Evolutionary conservation across 1,140 invertebrate species (phyloP).

Genomic region (Lasioglossum albipes): DNA sequence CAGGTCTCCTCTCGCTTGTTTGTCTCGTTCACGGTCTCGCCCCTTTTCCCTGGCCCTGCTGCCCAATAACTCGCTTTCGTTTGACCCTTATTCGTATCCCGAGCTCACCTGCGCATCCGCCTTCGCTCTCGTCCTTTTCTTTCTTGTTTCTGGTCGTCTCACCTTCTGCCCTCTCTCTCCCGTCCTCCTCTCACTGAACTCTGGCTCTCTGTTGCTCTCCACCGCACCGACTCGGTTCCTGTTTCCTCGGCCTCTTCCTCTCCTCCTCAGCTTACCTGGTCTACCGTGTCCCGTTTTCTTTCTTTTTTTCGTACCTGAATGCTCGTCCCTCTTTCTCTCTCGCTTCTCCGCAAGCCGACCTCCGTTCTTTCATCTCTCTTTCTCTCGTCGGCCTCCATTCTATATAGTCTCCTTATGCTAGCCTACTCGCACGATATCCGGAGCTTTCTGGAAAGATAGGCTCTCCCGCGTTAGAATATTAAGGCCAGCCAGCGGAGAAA

Average conservation of each 20-base stretch:
- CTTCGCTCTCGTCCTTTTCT: neutral
- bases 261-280: neutral
- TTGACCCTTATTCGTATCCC: neutral
- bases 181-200: neutral
- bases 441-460: neutral
- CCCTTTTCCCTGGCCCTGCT: neutral
- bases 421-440: neutral
- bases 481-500: neutral
- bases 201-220: neutral
- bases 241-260: neutral
- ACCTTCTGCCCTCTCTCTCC: neutral
- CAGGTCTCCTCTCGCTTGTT: neutral
- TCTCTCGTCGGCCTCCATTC: no score
- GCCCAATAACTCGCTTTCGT: neutral
- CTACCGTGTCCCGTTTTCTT: neutral
- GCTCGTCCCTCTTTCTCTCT: neutral
- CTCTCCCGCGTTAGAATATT: conserved; percentile 2
- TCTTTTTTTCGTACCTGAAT: neutral
- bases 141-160: neutral
- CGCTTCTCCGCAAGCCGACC: no score
- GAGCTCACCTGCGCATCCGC: neutral
- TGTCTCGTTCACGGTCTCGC: neutral
- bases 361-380: no score
- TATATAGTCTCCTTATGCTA: no score
- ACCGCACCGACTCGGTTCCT: neutral